Base-by-base conservation (phyloP, 2,797 vertebrate genomes). In the Lutjanus campechanus region DNA sequence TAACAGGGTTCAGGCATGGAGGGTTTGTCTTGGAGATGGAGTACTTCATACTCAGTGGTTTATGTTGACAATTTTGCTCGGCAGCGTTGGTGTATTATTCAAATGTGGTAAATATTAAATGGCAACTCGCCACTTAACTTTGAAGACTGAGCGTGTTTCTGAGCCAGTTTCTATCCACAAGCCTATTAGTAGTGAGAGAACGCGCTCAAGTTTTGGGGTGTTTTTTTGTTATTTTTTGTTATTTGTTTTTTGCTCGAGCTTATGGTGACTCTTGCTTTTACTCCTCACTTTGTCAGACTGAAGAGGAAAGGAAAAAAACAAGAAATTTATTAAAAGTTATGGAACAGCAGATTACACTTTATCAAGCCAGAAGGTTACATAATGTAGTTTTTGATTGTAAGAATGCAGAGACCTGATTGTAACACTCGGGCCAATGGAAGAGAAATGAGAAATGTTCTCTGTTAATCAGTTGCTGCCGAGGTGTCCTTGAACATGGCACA, bases 61-160 rank as follows among this genome's bases (percentile, higher is more conserved):
- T 66, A 65, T 88, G 71, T 81, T 83, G 70, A 87, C 81, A 83
- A 29, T 75, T 67, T 73, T 77, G 46, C 29, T 73, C 40, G n/a
- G 62, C 17, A 68, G 29, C 7, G 13, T 68, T 73, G 19, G 69
- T 86, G 66, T 82, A 83, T 85, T 81, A 81, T 83, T 83, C 79
- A 90, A 64, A 79, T 81, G 59, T 77, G 49, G 74, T 93, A 76
- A 91, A 93, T 88, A 89, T 86, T 90, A 87, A 85, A 91, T 77
- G 61, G 73, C 13, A 49, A 68, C 56, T 72, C 59, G 65, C 82
- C 73, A 51, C 69, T 84, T 76, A 73, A 72, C 59, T 77, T 53
- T 72, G 55, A 72, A 76, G 61, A 46, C 20, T 3, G 25, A 81
- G 56, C 41, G 40, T 68, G 63, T 61, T 65, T 76, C 25, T 8